Percentiles rank a stretch among this genome's conserved stretches.
Evolutionary conservation across 2,888 invertebrate species (phyloP).

Genomic region (Amiota communis): DNA sequence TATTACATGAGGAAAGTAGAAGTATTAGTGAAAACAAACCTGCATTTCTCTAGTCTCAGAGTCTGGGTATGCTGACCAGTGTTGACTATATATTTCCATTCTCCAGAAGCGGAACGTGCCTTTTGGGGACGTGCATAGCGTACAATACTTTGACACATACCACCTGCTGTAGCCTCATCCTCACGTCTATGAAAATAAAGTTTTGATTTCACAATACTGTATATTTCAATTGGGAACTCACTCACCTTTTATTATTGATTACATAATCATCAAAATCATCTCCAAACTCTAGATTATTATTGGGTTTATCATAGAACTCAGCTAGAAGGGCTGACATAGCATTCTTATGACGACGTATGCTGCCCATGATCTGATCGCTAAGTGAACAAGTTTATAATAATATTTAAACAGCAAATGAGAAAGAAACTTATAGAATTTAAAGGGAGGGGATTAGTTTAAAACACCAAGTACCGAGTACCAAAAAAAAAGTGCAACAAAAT

Average conservation of each 20-base stretch:
- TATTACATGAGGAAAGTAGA: neutral
- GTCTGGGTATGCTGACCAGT: slow-evolving; percentile 90
- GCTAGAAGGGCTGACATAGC: slow-evolving; percentile 81
- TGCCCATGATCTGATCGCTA: slow-evolving; percentile 81
- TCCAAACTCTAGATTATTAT: slow-evolving; percentile 62
- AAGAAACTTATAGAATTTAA: neutral
- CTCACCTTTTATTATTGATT: slow-evolving; percentile 65
- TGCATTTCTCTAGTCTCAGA: slow-evolving; percentile 84
- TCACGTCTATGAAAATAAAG: slow-evolving; percentile 75
- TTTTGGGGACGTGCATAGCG: slow-evolving; percentile 87
- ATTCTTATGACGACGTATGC: slow-evolving; percentile 80
- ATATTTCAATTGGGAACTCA: neutral
- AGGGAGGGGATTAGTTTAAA: neutral
- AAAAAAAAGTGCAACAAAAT: slow-evolving; percentile 19
- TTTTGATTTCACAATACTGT: neutral
- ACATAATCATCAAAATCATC: slow-evolving; percentile 70
- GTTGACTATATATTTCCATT: slow-evolving; percentile 90
- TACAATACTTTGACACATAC: slow-evolving; percentile 85
- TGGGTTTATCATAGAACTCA: slow-evolving; percentile 78
- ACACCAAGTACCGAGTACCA: neutral
- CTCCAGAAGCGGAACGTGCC: slow-evolving; percentile 84
- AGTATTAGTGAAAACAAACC: slow-evolving; percentile 63
- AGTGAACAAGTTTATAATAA: neutral
- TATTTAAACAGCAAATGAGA: neutral
- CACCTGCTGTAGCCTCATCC: slow-evolving; percentile 78